Evolutionary conservation across 2,888 invertebrate species (phyloP).

Genomic region (Caenorhabditis sp.): DNA sequence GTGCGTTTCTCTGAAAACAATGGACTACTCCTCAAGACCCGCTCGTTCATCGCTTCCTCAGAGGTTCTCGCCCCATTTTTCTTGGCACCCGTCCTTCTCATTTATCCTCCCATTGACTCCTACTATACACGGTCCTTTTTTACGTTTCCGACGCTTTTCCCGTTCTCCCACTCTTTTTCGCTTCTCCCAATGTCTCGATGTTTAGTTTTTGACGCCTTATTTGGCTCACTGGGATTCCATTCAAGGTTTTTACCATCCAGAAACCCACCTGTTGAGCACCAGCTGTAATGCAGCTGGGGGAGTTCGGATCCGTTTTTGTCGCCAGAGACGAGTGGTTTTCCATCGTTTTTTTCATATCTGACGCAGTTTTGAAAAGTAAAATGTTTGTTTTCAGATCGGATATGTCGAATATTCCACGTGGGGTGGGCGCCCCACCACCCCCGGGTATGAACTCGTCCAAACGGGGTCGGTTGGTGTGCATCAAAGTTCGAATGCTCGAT

Average conservation of each 20-base stretch:
- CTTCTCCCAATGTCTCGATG: too few relatives aligned
- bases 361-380: neutral
- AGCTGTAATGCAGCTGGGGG: too few relatives aligned
- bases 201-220: too few relatives aligned
- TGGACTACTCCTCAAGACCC: conserved; percentile 19
- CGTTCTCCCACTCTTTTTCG: conserved; percentile 2
- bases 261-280: too few relatives aligned
- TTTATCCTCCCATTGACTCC: conserved; percentile 41
- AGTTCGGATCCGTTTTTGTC: too few relatives aligned
- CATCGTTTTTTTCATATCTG: neutral
- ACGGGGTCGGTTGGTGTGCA: conserved; percentile 79
- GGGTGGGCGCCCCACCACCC: conserved; percentile 78
- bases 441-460: conserved; percentile 78
- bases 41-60: conserved; percentile 18
- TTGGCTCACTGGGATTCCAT: too few relatives aligned
- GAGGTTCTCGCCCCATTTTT: conserved; percentile 36
- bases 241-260: too few relatives aligned
- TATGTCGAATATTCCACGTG: conserved; percentile 75
- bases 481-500: conserved; percentile 79
- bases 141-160: conserved; percentile 39
- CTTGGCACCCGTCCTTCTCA: conserved; percentile 19
- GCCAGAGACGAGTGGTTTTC: neutral
- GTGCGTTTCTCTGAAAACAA: conserved; percentile 42
- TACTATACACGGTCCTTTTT: conserved; percentile 28
- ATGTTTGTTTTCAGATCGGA: conserved; percentile 59